These are phyloP conservation scores for Dendronephthya gigantea DNA, from an alignment of 64 coral and sea anemone species.

Conservation along the genomic window DNA sequence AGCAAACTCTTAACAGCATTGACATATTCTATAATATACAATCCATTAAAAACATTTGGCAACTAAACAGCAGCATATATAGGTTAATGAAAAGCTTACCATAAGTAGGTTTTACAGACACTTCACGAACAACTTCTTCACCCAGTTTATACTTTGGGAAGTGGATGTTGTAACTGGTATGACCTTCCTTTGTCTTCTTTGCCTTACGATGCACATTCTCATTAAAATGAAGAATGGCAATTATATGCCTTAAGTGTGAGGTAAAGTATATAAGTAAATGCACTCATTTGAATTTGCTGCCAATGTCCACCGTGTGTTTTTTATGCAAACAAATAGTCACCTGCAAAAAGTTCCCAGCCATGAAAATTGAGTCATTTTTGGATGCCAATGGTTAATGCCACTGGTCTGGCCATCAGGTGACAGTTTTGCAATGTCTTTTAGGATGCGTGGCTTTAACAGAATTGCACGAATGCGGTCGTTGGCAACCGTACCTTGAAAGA, in stretches of 20 bases:
- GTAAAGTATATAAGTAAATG: not conserved
- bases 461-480: not conserved
- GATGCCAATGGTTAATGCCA: constrained; percentile 7
- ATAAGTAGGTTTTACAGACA: not conserved
- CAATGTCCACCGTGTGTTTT: not conserved
- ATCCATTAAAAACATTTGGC: not conserved
- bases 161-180: not conserved
- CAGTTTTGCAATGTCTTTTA: not conserved
- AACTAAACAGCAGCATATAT: no score
- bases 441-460: not conserved
- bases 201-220: not conserved
- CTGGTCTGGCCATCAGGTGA: constrained; percentile 5
- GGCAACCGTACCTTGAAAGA: no score
- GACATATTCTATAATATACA: not conserved
- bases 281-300: not conserved
- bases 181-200: not conserved
- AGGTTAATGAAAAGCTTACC: not conserved
- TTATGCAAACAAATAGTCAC: not conserved
- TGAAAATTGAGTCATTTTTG: no score
- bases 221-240: constrained; percentile 12
- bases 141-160: not conserved
- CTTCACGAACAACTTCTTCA: no score
- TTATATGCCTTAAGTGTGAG: not conserved
- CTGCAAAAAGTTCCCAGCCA: not conserved
- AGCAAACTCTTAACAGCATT: not conserved